Conservation (phyloP, 2,113 vertebrate genomes). For the Brachypteracias leptosomus region DNA sequence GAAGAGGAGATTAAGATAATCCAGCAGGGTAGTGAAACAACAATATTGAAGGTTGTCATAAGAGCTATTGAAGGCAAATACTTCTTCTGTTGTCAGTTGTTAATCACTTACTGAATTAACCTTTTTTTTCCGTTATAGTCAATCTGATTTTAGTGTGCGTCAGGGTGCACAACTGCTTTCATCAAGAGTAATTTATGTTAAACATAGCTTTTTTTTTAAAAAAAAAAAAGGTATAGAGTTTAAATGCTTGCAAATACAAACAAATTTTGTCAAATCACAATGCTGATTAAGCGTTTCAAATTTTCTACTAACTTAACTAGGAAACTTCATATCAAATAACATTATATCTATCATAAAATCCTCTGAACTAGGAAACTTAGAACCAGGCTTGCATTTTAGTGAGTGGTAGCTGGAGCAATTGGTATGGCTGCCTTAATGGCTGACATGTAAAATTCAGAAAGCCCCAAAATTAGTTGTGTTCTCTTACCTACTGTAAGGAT, state of each 20-base stretch:
- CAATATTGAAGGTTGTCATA: not conserved
- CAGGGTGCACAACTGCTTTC: not conserved
- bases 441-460: not conserved
- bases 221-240: not conserved
- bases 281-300: not conserved
- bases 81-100: not conserved
- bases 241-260: not conserved
- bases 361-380: not conserved
- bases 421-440: not conserved
- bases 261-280: not conserved
- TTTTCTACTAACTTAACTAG: not conserved
- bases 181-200: not conserved
- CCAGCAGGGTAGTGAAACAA: not conserved
- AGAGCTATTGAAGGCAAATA: not conserved
- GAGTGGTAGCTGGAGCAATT: not conserved
- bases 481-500: not conserved
- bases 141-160: not conserved
- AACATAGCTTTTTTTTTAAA: not conserved
- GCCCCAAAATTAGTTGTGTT: not conserved
- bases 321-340: not conserved
- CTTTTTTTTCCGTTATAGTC: not conserved
- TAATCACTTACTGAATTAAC: not conserved
- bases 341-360: not conserved
- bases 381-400: not conserved
- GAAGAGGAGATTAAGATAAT: not conserved